A percentile compares a stretch with the other conserved stretches of the same genome.
phyloP scores from a whole-genome alignment of 2,888 invertebrate species.

The Mycalesis mineus region DNA sequence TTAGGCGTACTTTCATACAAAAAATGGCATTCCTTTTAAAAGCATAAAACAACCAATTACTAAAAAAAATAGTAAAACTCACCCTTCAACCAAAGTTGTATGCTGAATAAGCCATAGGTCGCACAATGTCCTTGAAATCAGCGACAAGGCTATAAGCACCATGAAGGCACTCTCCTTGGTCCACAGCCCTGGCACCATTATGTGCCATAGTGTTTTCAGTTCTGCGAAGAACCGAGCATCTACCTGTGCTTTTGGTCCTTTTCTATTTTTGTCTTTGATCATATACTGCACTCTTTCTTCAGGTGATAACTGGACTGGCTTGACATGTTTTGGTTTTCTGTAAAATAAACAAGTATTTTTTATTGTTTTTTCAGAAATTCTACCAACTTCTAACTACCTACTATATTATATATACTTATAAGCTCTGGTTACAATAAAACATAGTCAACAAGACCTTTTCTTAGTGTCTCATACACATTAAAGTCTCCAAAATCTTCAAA shows the following conservation, averaged over 20 bases:
- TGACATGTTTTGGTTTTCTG: constrained; percentile 42
- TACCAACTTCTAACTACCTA: too few relatives aligned
- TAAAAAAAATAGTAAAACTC: constrained; percentile 37
- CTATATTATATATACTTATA: too few relatives aligned
- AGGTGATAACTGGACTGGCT: constrained; percentile 53
- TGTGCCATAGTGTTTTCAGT: constrained; percentile 82
- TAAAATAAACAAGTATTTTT: neutral
- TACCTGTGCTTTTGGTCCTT: constrained; percentile 84
- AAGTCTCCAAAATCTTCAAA: too few relatives aligned
- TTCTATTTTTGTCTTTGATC: constrained; percentile 83
- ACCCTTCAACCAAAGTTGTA: constrained; percentile 95
- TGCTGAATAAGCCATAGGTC: constrained; percentile 99
- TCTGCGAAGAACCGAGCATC: constrained; percentile 86
- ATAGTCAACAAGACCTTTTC: too few relatives aligned
- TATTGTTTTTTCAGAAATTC: neutral
- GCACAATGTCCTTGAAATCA: constrained; percentile 93
- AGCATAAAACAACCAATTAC: too few relatives aligned
- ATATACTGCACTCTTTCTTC: constrained; percentile 88
- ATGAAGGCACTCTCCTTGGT: constrained; percentile 87
- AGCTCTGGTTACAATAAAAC: too few relatives aligned
- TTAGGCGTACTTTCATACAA: too few relatives aligned
- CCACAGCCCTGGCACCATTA: constrained; percentile 88
- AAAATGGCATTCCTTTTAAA: too few relatives aligned
- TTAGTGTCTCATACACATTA: too few relatives aligned
- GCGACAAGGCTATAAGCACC: constrained; percentile 85